Evolutionary conservation across 2,797 vertebrate species (phyloP), one percentile per base, ranked within the genome.

Genomic region (Leucoraja ocellata): DNA sequence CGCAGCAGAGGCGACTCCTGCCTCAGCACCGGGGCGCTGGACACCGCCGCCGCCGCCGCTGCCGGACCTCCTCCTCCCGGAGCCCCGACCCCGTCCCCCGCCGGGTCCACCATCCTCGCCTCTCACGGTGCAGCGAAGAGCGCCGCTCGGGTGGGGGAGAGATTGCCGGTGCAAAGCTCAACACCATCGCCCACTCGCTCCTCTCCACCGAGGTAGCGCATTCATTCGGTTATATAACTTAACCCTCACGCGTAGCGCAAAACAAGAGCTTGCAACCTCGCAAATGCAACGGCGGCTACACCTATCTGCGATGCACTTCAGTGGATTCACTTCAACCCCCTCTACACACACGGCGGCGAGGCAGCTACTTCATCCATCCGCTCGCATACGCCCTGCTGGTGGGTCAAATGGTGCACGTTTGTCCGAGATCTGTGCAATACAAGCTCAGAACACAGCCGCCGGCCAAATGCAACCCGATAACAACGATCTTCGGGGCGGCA

Each of bases 1-100:
- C 99, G 98, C 94, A 99, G 86, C 95, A 99, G 96, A 0, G 97
- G 97, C 0, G 97, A 96, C 83, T 95, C 94, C 74, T 97, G 97
- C 81, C 95, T 95, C 32, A 94, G 94, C 65, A 23, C 21, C 1
- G 25, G 11, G 0, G 9, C 90, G 46, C 46, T 54, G 46, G 46
- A 54, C 14, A n/a, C 94, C 0, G 93, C 73, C 0, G 91, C 73
- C 0, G 77, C 46, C 3, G 46, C 46, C 4, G 46, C 46, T 0
- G 46, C 14, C 65, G 39, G 39, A 39, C 28, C 0, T 94, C 94
- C 13, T 93, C n/a, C 61, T 14, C 8, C 65, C 65, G 36, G 7
- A 16, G 65, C 4, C 46, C 46, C 46, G 46, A 54, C n/a, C 10
- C 46, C 46, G 46, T 54, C 46, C 46, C 32, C 32, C 2, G 65